Conservation (phyloP, 1,140 invertebrate genomes). For the Halotydeus destructor region DNA sequence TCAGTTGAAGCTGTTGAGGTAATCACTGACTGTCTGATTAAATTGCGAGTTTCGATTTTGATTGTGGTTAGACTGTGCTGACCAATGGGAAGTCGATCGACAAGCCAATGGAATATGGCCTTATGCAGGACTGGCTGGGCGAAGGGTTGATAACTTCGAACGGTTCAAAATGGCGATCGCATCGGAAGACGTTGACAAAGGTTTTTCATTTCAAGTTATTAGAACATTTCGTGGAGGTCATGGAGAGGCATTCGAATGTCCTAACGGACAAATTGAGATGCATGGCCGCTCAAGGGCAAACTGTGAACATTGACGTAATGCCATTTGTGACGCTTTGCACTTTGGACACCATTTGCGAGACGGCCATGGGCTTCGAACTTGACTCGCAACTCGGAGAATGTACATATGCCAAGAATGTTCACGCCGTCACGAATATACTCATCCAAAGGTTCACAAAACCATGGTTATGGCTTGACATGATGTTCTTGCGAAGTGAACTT, state of each 20-base stretch:
- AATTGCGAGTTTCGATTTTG: too few relatives aligned
- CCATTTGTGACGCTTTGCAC: conserved; percentile 57
- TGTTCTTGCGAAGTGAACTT: conserved; percentile 10
- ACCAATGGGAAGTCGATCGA: not conserved
- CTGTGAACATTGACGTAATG: conserved; percentile 38
- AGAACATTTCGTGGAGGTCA: conserved; percentile 29
- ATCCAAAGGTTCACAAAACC: conserved; percentile 15
- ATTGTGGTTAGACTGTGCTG: not conserved
- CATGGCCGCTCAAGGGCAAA: conserved; percentile 16
- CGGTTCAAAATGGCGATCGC: conserved; percentile 27
- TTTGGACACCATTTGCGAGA: conserved; percentile 68
- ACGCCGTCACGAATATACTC: too few relatives aligned
- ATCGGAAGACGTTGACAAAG: conserved; percentile 31
- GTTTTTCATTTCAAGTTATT: conserved; percentile 34
- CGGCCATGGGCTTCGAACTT: conserved; percentile 53
- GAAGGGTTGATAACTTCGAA: too few relatives aligned
- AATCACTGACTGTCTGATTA: too few relatives aligned
- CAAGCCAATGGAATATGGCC: not conserved
- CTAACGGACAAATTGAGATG: conserved; percentile 16
- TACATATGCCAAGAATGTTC: too few relatives aligned
- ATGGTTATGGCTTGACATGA: conserved; percentile 13
- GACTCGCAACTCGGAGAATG: too few relatives aligned
- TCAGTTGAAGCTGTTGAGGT: too few relatives aligned
- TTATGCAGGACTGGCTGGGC: too few relatives aligned
- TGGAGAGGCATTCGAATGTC: conserved; percentile 29